Evolutionary conservation across 2,888 invertebrate genomes (phyloP).

Genomic region (Eupithecia tripunctaria): DNA sequence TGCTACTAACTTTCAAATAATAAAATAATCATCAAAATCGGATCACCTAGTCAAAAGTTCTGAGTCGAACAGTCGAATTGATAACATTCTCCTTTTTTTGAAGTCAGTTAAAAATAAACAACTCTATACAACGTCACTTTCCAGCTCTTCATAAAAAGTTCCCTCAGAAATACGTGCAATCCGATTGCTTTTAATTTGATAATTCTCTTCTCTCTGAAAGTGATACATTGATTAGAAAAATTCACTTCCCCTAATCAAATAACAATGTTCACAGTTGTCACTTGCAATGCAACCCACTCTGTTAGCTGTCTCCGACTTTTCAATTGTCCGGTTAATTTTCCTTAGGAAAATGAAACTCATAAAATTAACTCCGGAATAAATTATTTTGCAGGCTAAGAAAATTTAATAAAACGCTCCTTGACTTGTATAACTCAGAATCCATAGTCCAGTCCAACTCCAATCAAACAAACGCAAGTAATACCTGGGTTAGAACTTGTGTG

Average conservation of each 20-base stretch:
- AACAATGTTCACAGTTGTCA: neutral
- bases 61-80: too few species aligned
- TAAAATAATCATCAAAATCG: too few species aligned
- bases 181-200: constrained; percentile 23
- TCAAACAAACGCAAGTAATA: too few species aligned
- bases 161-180: neutral
- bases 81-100: too few species aligned
- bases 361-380: neutral
- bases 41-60: too few species aligned
- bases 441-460: too few species aligned
- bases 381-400: neutral
- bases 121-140: neutral
- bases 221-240: constrained; percentile 35
- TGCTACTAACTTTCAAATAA: too few species aligned
- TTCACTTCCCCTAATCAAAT: constrained; percentile 24
- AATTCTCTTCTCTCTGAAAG: constrained; percentile 27
- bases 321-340: neutral
- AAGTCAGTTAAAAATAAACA: too few species aligned
- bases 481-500: too few species aligned
- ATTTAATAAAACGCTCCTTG: neutral
- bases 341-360: neutral
- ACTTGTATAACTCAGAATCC: neutral
- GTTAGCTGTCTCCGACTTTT: constrained; percentile 13
- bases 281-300: too few species aligned
- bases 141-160: neutral